These are phyloP conservation scores for Drosophila sturtevanti DNA, from an alignment of 1,140 invertebrate genomes.

Conservation along the genomic window DNA sequence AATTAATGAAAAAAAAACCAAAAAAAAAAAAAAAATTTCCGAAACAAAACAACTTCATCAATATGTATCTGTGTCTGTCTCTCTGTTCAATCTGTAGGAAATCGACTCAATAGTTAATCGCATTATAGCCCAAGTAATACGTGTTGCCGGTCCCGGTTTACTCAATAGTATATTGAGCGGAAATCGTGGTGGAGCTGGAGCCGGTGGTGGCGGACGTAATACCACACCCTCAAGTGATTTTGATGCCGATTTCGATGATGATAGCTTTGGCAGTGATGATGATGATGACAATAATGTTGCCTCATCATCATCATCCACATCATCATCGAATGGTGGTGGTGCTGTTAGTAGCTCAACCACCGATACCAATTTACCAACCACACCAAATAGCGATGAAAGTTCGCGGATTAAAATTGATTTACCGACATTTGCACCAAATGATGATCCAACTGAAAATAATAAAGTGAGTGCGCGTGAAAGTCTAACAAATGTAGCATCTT, in stretches of 20 bases:
- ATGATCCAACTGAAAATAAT: conserved; percentile 18
- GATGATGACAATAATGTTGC: conserved; percentile 49
- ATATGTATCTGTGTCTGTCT: conserved; percentile 31
- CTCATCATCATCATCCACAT: conserved; percentile 2
- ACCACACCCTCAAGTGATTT: conserved; percentile 58
- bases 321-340: conserved; percentile 19
- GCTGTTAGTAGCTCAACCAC: conserved; percentile 48
- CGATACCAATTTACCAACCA: conserved; percentile 18
- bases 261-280: conserved; percentile 55
- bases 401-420: conserved; percentile 82
- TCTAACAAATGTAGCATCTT: conserved; percentile 35
- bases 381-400: conserved; percentile 34
- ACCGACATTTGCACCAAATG: conserved; percentile 83
- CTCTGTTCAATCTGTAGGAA: conserved; percentile 85
- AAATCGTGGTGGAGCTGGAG: conserved; percentile 56
- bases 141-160: conserved; percentile 87
- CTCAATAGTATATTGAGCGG: conserved; percentile 82
- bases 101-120: conserved; percentile 90
- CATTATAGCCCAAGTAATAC: conserved; percentile 87
- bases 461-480: conserved; percentile 73
- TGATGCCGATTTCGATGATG: conserved; percentile 77
- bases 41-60: conserved; percentile 2
- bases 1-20: neutral
- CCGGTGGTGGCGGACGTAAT: conserved; percentile 41
- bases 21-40: neutral